Base-by-base conservation (phyloP, 2,888 invertebrate genomes). In the Epinotia demarniana region DNA sequence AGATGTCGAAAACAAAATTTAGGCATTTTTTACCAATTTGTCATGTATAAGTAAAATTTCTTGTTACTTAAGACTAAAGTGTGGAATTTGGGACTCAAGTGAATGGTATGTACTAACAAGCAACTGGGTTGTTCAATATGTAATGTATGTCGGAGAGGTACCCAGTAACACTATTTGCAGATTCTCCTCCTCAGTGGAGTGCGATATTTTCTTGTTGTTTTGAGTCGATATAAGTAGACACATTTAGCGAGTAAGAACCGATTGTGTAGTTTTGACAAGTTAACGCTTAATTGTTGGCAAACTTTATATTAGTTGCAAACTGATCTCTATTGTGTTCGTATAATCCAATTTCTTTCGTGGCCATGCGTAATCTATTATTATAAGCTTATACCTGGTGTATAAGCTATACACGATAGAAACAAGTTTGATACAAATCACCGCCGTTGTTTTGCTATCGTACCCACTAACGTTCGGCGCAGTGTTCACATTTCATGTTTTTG, bases 1-100 rank as follows among this genome's bases (percentile, higher is more conserved):
- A 93, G 92, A 86, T 88, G 89, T 90, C 89, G 86, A 87, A 86
- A 85, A 85, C 82, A 82, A 84, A 82, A 87, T 80, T 90, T 92
- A 93, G 93, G 85, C 85, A 88, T 93, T 93, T 93, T 93, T 89
- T 91, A 92, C 92, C 89, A 89, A 88, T 87, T 91, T 90, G 90
- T 87, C 86, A 83, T 87, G 83, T 87, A 89, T 87, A 86, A 86
- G 89, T 85, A 84, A 85, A 83, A 86, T 86, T 87, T 87, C 89
- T 89, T 88, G 89, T 90, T 88, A 86, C 78, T 78, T 81, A 87
- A 89, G 90, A 92, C 88, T 91, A 87, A 85, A 83, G 85, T 88
- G 87, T 88, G 85, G 89, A 89, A 86, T 82, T 87, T 86, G 93
- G 93, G 93, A 93, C 92, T 90, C 93, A 93, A 93, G 88, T 86